Percentiles rank a stretch among this genome's conserved stretches.
phyloP scores from a whole-genome alignment of 2,113 vertebrate genomes.

The Daubentonia madagascariensis region DNA sequence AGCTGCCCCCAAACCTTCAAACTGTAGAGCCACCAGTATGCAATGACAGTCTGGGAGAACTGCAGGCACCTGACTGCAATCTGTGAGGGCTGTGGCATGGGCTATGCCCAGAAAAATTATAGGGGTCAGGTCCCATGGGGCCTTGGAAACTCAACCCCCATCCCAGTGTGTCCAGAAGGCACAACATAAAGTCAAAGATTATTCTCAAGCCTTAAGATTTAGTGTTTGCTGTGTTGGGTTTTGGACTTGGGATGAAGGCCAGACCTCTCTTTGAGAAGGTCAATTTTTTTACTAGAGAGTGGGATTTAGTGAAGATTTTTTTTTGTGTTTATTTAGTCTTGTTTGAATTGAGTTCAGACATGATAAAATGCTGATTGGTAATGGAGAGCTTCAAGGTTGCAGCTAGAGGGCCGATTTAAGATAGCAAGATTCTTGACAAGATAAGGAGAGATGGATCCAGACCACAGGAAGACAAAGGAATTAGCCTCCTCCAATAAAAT shows the following conservation, averaged over 20 bases:
- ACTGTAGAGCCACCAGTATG: background rate
- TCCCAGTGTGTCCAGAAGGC: background rate
- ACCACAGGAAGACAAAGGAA: background rate
- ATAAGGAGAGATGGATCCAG: background rate
- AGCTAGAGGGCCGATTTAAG: background rate
- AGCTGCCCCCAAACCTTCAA: background rate
- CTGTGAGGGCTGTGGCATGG: background rate
- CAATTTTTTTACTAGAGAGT: background rate
- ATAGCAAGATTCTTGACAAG: background rate
- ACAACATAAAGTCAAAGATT: background rate
- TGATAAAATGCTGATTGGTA: background rate
- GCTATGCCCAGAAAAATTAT: background rate
- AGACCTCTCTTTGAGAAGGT: background rate
- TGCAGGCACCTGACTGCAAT: background rate
- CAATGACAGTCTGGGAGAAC: background rate
- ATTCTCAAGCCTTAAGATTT: background rate
- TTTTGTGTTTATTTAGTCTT: slow-evolving; percentile 31
- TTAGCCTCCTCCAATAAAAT: background rate
- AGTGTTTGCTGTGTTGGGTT: background rate
- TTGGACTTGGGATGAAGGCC: background rate
- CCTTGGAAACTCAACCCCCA: background rate
- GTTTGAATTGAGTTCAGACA: background rate
- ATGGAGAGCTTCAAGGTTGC: background rate
- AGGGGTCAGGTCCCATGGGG: too few species aligned
- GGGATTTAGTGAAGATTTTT: background rate